Evolutionary conservation across 2,797 vertebrate species (phyloP), one percentile per base, ranked within the genome.

Genomic region (Hydrocynus forskahlii): DNA sequence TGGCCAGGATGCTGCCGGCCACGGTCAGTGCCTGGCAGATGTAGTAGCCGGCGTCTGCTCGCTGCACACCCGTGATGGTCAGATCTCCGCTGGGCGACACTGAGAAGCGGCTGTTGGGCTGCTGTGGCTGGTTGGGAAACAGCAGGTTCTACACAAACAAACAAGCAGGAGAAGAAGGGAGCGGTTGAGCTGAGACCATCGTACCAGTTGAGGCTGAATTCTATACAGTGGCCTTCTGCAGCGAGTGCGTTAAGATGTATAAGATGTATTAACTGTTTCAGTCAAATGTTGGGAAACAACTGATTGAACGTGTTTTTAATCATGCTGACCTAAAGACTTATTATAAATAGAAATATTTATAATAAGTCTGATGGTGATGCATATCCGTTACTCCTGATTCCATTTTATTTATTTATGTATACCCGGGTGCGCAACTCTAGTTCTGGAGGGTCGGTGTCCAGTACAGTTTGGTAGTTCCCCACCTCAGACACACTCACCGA

Each of bases 11-110:
- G 89, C 98, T 99, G 89, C 98, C 98, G 64, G 97, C 98, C 86
- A 99, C 97, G 0, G 97, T 99, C 87, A 99, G 92, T 0, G 98
- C 97, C 92, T 99, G 98, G 92, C 98, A 99, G 92, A 99, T 97
- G 88, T 99, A 99, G 92, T 97, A 99, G 69, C 98, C 98, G 0
- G 95, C 96, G 68, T 99, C 98, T 43, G 95, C 92, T n/a, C 97
- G 93, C 88, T 99, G 98, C 88, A 99, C 96, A 81, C 95, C 95
- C 72, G 95, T 93, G 89, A 99, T 97, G 84, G 97, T 98, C 88
- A 99, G 96, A 88, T 97, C 97, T 87, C 98, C 98, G 0, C 94
- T 93, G 63, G 96, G 96, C 12, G 97, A 98, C 91, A 99, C 98
- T 0, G 96, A 97, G 83, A 97, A 97, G 79, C 96, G 95, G 87